Conservation (phyloP, 2,113 vertebrate species). For the Nestor notabilis region DNA sequence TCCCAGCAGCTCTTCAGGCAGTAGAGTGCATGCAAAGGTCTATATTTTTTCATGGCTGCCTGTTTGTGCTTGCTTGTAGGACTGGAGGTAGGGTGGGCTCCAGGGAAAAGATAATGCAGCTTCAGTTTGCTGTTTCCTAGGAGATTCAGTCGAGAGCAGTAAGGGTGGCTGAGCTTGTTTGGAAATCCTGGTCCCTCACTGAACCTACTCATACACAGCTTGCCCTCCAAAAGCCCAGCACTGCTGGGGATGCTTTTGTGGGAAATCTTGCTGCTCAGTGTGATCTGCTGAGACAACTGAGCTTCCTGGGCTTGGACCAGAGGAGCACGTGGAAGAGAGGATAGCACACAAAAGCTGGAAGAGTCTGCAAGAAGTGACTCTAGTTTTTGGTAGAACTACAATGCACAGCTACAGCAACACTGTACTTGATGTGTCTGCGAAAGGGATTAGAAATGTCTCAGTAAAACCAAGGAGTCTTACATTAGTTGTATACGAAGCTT, state of each 20-base stretch:
- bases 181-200: not conserved
- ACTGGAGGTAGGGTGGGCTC: not conserved
- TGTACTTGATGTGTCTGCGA: not conserved
- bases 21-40: accelerated
- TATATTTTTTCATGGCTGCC: not conserved
- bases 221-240: not conserved
- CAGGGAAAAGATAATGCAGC: not conserved
- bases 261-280: not conserved
- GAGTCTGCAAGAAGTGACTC: not conserved
- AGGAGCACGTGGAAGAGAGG: not conserved
- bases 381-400: not conserved
- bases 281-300: not conserved
- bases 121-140: constrained; percentile 48
- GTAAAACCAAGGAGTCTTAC: not conserved
- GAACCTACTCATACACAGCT: not conserved
- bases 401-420: not conserved
- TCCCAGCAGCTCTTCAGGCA: not conserved
- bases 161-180: not conserved
- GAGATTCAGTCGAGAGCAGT: not conserved
- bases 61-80: not conserved
- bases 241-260: not conserved
- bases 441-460: not conserved
- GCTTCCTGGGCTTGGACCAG: not conserved
- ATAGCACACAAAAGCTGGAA: not conserved
- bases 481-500: not conserved